A percentile compares a stretch with the other conserved stretches of the same genome.
Evolutionary conservation across 2,797 vertebrate genomes (phyloP).

Genomic region (Sebastolobus altivelis): DNA sequence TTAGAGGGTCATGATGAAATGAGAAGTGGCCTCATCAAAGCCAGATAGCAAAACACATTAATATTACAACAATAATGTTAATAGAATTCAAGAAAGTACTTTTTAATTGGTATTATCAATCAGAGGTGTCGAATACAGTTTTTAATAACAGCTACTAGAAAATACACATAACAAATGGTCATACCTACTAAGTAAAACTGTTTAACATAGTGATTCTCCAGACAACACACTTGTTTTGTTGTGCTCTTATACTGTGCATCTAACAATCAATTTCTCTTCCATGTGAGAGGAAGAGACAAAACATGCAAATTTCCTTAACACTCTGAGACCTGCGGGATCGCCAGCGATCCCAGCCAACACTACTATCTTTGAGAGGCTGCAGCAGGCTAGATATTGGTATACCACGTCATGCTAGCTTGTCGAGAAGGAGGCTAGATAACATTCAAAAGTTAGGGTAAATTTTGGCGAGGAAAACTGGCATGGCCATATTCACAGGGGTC

Average conservation of each 20-base stretch:
- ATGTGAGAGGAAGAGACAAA: neutral
- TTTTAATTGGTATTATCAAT: neutral
- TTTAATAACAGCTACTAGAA: neutral
- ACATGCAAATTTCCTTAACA: too few species aligned
- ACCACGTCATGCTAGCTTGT: too few species aligned
- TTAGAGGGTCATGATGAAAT: neutral
- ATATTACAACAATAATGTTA: neutral
- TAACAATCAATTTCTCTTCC: neutral
- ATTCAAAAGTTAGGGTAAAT: too few species aligned
- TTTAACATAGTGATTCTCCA: neutral
- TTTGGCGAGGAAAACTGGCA: too few species aligned
- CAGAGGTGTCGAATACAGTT: neutral
- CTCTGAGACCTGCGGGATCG: too few species aligned
- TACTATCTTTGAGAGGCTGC: too few species aligned
- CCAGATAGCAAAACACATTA: neutral
- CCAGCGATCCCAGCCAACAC: too few species aligned
- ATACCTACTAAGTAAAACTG: too few species aligned
- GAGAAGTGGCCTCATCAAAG: neutral
- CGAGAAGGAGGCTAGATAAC: too few species aligned
- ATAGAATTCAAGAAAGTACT: neutral
- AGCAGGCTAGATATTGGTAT: too few species aligned
- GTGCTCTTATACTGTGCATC: neutral
- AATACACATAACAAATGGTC: neutral
- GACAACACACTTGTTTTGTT: neutral
- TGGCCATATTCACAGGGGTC: too few species aligned